Conservation (phyloP, 1,140 invertebrate species). For the Listronotus bonariensis region DNA sequence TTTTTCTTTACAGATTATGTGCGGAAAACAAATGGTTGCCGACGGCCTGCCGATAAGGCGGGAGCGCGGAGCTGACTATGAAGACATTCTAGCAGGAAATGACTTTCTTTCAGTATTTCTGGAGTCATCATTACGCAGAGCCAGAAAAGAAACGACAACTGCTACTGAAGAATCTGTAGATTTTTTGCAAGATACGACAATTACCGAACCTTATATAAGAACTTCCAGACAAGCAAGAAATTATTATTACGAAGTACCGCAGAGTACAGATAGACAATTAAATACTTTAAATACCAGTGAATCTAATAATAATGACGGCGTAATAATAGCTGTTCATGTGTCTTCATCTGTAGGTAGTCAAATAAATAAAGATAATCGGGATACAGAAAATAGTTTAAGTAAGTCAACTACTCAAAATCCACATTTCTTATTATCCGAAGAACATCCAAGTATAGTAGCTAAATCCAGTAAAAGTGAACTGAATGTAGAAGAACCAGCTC, state of each 20-base stretch:
- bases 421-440: conserved; percentile 56
- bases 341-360: conserved; percentile 53
- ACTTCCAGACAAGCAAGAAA: conserved; percentile 44
- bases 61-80: conserved; percentile 52
- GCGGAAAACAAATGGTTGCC: conserved; percentile 39
- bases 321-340: conserved; percentile 53
- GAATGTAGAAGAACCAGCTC: conserved; percentile 60
- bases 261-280: conserved; percentile 48
- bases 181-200: conserved; percentile 29
- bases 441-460: conserved; percentile 59
- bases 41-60: conserved; percentile 45
- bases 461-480: conserved; percentile 62
- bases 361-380: conserved; percentile 36
- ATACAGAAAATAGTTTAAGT: conserved; percentile 3
- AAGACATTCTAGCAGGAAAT: conserved; percentile 61
- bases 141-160: conserved; percentile 52
- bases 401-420: conserved; percentile 10
- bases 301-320: conserved; percentile 38
- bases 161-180: conserved; percentile 40
- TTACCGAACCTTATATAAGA: conserved; percentile 55
- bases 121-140: conserved; percentile 51
- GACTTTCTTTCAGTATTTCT: conserved; percentile 65
- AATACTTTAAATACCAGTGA: conserved; percentile 41
- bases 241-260: conserved; percentile 55
- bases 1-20: conserved; percentile 45